Conservation (phyloP, 2,113 vertebrate genomes). For the Rhea pennata region DNA sequence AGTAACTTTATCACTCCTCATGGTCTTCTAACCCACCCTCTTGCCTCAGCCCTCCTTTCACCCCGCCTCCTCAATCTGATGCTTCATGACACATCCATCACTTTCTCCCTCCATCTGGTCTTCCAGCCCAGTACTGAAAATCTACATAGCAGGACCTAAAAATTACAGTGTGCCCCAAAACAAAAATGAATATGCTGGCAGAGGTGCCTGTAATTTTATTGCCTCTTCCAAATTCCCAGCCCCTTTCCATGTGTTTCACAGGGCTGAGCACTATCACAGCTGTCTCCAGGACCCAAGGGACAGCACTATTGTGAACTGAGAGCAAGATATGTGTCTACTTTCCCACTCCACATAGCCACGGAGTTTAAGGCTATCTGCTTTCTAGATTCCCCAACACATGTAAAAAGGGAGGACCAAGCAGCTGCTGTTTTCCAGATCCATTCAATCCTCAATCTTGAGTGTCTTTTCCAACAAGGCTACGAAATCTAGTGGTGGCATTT, state of each 20-base stretch:
- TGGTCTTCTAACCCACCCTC: neutral
- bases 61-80: neutral
- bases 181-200: neutral
- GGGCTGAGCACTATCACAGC: neutral
- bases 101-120: neutral
- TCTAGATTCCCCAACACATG: neutral
- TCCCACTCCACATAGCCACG: neutral
- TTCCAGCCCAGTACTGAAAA: neutral
- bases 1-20: neutral
- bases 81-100: neutral
- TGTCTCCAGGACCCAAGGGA: neutral
- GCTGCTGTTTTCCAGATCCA: neutral
- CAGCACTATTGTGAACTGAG: neutral
- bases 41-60: neutral
- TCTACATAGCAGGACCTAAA: neutral
- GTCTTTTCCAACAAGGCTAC: neutral
- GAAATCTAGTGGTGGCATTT: neutral
- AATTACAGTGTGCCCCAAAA: neutral
- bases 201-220: neutral
- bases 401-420: neutral
- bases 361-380: neutral
- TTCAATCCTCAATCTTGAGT: neutral
- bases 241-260: neutral
- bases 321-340: accelerated
- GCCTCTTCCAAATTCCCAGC: neutral